Evolutionary conservation across 2,797 vertebrate genomes (phyloP).

Genomic region (Enteromius afrohamiltoni): DNA sequence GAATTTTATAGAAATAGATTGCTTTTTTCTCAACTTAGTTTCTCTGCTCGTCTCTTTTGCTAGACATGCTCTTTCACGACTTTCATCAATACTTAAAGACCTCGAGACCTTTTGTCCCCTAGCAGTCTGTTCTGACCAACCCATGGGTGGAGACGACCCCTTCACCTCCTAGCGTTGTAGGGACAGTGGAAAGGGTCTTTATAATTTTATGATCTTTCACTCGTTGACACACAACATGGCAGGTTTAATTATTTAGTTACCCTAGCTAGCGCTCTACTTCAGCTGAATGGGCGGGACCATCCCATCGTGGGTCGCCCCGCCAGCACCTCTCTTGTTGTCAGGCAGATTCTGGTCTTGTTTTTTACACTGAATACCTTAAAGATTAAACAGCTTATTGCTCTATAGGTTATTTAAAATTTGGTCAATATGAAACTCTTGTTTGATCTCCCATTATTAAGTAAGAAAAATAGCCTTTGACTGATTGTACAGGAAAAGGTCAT

Average conservation of each 20-base stretch:
- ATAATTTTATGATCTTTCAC: slow-evolving; percentile 75
- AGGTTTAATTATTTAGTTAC: slow-evolving; percentile 75
- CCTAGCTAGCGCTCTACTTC: slow-evolving; percentile 25
- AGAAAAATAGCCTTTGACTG: not conserved
- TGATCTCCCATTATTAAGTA: not conserved
- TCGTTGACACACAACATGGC: slow-evolving; percentile 70
- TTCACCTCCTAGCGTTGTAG: not conserved
- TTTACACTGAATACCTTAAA: slow-evolving; percentile 10
- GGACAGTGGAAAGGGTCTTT: slow-evolving; percentile 61
- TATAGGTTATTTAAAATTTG: not conserved
- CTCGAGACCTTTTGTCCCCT: slow-evolving; percentile 38
- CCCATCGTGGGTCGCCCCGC: not conserved
- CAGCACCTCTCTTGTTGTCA: slow-evolving; percentile 57
- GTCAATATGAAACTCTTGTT: not conserved
- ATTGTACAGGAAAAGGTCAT: slow-evolving; percentile 5
- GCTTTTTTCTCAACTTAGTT: not conserved
- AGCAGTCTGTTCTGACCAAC: slow-evolving; percentile 20
- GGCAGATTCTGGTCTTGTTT: slow-evolving; percentile 70
- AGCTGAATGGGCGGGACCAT: slow-evolving; percentile 43
- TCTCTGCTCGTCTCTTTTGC: slow-evolving; percentile 45
- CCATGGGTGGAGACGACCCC: slow-evolving; percentile 23
- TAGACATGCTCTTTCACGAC: slow-evolving; percentile 48
- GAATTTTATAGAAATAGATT: not conserved
- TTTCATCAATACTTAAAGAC: slow-evolving; percentile 77
- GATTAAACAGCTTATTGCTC: slow-evolving; percentile 8